Evolutionary conservation across 2,888 invertebrate genomes (phyloP).

Genomic region (Drosophila yooni): DNA sequence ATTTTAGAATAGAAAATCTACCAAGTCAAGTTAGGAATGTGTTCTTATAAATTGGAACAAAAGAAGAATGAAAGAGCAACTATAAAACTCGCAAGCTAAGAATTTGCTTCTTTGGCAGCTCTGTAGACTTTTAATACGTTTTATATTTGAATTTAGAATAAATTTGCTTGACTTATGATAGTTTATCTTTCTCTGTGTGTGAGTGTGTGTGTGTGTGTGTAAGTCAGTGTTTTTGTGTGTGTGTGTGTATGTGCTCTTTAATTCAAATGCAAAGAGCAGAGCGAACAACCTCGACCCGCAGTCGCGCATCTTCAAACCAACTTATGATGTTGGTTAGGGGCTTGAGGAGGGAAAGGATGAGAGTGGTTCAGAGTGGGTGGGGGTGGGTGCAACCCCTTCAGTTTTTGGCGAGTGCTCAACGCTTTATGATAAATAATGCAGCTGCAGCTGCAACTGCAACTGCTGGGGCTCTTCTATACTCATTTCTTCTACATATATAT

Average conservation of each 20-base stretch:
- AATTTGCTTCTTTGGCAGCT: not conserved
- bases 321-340: constrained; percentile 23
- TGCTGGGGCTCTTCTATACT: not conserved
- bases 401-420: constrained; percentile 60
- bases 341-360: not conserved
- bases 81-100: not conserved
- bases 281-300: constrained; percentile 51
- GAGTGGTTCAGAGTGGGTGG: not conserved
- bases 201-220: not conserved
- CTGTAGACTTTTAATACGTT: not conserved
- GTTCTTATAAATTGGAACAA: not conserved
- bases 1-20: not conserved
- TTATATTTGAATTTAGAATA: not conserved
- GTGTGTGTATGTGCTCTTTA: constrained; percentile 46
- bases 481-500: not conserved
- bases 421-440: constrained; percentile 72
- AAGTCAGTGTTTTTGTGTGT: not conserved
- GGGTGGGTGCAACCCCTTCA: constrained; percentile 34
- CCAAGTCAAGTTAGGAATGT: not conserved
- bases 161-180: not conserved
- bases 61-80: not conserved
- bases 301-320: constrained; percentile 40
- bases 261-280: constrained; percentile 72
- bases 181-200: not conserved
- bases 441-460: constrained; percentile 34